Evolutionary conservation across 1,140 invertebrate species (phyloP).

Genomic region (Drosophila azteca): DNA sequence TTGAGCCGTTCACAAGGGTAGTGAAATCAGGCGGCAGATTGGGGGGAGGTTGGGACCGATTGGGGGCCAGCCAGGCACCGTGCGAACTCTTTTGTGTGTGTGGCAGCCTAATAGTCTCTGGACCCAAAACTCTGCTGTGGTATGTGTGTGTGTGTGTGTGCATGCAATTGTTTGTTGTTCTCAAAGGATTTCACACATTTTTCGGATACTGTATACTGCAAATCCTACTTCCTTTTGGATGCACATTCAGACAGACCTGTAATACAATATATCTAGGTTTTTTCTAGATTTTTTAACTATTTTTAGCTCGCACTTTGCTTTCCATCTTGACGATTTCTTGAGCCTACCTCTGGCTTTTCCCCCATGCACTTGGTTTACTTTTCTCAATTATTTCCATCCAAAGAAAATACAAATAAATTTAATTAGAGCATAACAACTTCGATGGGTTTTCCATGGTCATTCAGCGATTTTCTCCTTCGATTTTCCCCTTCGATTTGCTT

Average conservation of each 20-base stretch:
- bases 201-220: no score
- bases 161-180: no score
- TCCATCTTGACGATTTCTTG: background rate
- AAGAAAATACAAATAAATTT: conserved; percentile 14
- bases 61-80: background rate
- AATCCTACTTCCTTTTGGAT: no score
- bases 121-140: no score
- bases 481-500: conserved; percentile 3
- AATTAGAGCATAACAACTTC: conserved; percentile 53
- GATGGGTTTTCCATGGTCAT: conserved; percentile 34
- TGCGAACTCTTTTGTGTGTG: conserved; percentile 32
- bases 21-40: background rate
- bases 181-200: no score
- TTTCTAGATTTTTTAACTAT: no score
- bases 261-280: no score
- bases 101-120: no score
- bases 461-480: conserved; percentile 30
- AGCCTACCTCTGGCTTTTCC: background rate
- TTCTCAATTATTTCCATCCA: conserved; percentile 25
- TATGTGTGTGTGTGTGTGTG: no score
- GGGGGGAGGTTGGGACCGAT: no score
- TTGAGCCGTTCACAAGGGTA: conserved; percentile 47
- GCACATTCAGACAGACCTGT: no score
- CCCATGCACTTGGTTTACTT: background rate
- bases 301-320: background rate